Conservation (phyloP, 2,888 invertebrate genomes). For the Mesorhabditis spiculigera region DNA sequence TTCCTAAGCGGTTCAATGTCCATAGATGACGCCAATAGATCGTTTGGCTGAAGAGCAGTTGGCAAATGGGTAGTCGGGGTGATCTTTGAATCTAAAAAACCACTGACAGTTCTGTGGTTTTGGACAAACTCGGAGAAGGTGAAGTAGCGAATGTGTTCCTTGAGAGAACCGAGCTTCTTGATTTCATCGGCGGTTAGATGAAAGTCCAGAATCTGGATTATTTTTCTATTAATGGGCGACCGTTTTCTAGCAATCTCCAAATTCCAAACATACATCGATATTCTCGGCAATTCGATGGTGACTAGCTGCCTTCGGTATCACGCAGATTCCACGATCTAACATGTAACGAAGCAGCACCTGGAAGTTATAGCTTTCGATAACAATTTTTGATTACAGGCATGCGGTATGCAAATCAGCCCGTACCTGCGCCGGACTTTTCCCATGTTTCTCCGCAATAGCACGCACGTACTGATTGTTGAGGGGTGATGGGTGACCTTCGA, state of each 20-base stretch:
- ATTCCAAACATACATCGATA: background rate
- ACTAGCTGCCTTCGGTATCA: background rate
- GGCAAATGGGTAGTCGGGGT: background rate
- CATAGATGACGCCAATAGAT: background rate
- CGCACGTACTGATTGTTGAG: background rate
- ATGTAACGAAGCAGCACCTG: slow-evolving; percentile 2
- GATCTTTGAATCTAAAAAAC: slow-evolving; percentile 1
- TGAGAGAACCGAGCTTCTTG: background rate
- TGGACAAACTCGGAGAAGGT: background rate
- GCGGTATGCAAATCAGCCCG: background rate
- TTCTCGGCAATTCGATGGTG: background rate
- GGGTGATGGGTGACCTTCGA: background rate
- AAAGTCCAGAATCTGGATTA: background rate
- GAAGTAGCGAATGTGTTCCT: slow-evolving; percentile 6
- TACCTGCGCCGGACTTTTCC: background rate
- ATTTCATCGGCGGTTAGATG: background rate
- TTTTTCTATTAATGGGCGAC: background rate
- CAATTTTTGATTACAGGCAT: too few species aligned
- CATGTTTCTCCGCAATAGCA: background rate
- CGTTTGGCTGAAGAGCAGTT: background rate
- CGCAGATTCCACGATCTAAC: background rate
- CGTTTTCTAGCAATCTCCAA: background rate
- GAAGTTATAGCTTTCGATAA: background rate
- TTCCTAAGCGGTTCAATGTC: background rate
- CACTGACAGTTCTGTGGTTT: background rate